Evolutionary conservation across 2,888 invertebrate species (phyloP), one percentile per base, ranked within the genome.

Genomic region (Megastigmus dorsalis): DNA sequence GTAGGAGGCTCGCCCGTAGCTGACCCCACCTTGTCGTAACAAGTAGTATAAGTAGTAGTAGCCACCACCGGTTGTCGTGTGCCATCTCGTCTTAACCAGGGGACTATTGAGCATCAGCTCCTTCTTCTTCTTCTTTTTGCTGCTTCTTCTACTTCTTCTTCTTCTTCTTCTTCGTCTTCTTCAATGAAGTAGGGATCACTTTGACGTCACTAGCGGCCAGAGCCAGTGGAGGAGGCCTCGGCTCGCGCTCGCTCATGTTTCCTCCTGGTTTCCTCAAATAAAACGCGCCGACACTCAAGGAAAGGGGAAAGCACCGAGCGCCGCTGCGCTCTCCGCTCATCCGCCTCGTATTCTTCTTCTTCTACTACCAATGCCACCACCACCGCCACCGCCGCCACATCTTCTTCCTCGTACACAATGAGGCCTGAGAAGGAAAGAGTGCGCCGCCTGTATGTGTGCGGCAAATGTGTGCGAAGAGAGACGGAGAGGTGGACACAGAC

Each of bases 261-360:
- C 48, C 10, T 33, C 20, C 10, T n/a, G 15, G n/a, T 59, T 28
- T 45, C 28, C 30, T 60, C 43, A 7, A 26, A 10, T 26, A 41
- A 13, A 1, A 6, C 38, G 15, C 48, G 18, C 20, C 13, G 3
- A 10, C 15, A 30, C 36, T 10, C 5, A 43, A 33, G 23, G 15
- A 67, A 57, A 45, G 57, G 36, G 23, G 6, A 55, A 67, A 67
- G 55, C 55, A 55, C 66, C 55, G 66, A 55, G 41, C 55, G 26
- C 57, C 57, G 57, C 57, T 26, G 48, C 9, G 15, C 33, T 36
- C n/a, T n/a, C n/a, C 62, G 7, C 43, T 26, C n/a, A 30, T 20
- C 7, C 13, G 10, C 38, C 23, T 15, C 26, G 13, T n/a, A n/a
- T 18, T 30, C 41, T 6, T 23, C 26, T 41, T 7, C 41, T 18